Base-by-base conservation (phyloP, 2,888 invertebrate species). In the Belgica antarctica region DNA sequence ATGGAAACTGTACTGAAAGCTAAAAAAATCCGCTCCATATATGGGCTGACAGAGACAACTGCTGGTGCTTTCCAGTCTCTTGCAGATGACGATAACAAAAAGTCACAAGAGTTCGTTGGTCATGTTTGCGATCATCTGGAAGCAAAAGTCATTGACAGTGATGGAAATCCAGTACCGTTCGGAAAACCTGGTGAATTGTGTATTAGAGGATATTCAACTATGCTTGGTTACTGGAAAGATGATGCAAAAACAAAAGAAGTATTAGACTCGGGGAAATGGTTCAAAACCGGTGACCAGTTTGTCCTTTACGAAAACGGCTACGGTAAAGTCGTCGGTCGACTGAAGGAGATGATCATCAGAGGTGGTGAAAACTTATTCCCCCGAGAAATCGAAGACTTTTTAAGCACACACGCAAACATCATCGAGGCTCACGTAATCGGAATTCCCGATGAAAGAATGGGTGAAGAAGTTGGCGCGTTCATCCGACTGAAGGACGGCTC, bases 281-380 rank as follows among this genome's bases (percentile, higher is more conserved):
- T 68, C 5, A 68, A 52, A 57, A 68, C 68, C 1, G 68, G 68
- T 12, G 68, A 68, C 57, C 68, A 68, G 15, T 68, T 68, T 19
- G 34, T 68, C 17, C 57, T 68, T 3, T 24, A 57, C 22, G 68
- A 68, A 19, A 82, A 87, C 73, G 90, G 90, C 0, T 89, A 88
- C 75, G 87, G 85, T 0, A 78, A 80, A 74, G 83, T 91, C 72
- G 84, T 88, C 19, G 92, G 90, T 0, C 81, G 90, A 66, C 75
- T 87, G 12, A 90, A 90, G 76, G 90, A 91, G 73, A 84, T 91
- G 83, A 84, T 91, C 52, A 89, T 89, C 70, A 81, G 90, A 61
- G 90, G 90, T 2, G 91, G 91, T n/a, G 90, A 90, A 78, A 91
- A 91, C 76, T 85, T 92, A 70, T 90, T 87, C 76, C 92, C 92